These are phyloP conservation scores for Gymnoscopelus braueri DNA, from an alignment of 2,797 vertebrate species.

Conservation along the genomic window DNA sequence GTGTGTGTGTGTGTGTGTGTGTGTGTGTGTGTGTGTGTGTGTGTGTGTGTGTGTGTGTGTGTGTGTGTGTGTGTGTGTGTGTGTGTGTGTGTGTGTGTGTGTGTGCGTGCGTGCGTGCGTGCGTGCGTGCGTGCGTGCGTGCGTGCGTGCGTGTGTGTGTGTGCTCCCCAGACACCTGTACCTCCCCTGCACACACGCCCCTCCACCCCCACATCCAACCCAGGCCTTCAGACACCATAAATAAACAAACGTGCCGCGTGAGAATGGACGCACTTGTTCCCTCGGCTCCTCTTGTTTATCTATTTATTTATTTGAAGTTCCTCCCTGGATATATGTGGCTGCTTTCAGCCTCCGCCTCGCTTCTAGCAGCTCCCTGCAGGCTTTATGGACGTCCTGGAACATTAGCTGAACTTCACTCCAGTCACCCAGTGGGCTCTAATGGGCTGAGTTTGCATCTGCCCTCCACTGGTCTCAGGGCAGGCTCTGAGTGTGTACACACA, in stretches of 20 bases:
- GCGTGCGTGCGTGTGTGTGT: background rate
- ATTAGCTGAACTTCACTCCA: constrained; percentile 67
- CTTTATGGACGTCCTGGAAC: constrained; percentile 62
- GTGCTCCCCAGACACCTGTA: constrained; percentile 42
- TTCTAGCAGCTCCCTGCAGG: constrained; percentile 54
- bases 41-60: too few species aligned
- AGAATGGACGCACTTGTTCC: constrained; percentile 65
- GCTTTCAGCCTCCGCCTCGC: constrained; percentile 47
- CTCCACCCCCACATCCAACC: constrained; percentile 28
- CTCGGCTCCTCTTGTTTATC: constrained; percentile 63
- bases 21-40: too few species aligned
- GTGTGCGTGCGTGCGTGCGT: too few species aligned
- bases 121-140: too few species aligned
- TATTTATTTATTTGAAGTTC: constrained; percentile 66
- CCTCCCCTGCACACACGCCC: background rate
- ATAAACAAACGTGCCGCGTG: constrained; percentile 73
- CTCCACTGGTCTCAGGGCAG: constrained; percentile 31
- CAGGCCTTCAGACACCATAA: constrained; percentile 63
- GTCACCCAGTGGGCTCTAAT: constrained; percentile 51
- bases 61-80: too few species aligned
- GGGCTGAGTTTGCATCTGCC: constrained; percentile 50
- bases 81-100: too few species aligned
- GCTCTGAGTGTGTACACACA: background rate
- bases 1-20: constrained; percentile 1
- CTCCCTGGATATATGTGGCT: constrained; percentile 43